These are phyloP conservation scores for Halictus quadricinctus DNA, from an alignment of 2,888 invertebrate species.

Conservation along the genomic window DNA sequence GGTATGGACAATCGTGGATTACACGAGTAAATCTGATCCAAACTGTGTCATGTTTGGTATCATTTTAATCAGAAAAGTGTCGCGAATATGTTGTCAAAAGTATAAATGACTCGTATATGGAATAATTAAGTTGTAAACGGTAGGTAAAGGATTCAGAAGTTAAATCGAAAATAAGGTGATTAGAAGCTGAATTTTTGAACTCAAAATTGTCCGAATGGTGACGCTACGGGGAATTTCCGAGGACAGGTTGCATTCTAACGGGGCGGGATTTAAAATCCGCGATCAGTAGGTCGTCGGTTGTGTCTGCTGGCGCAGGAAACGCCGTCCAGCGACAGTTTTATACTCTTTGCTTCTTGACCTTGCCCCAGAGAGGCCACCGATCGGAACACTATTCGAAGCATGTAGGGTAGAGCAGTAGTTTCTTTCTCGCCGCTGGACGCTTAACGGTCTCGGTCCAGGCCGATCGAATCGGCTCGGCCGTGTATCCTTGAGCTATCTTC, in stretches of 20 bases:
- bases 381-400: slow-evolving; percentile 64
- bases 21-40: too few relatives aligned
- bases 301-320: slow-evolving; percentile 47
- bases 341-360: slow-evolving; percentile 72
- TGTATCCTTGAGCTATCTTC: slow-evolving; percentile 58
- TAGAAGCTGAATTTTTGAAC: too few relatives aligned
- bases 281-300: slow-evolving; percentile 64
- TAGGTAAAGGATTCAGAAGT: too few relatives aligned
- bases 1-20: too few relatives aligned
- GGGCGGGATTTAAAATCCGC: slow-evolving; percentile 47
- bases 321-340: slow-evolving; percentile 67
- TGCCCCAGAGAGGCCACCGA: slow-evolving; percentile 71
- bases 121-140: too few relatives aligned
- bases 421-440: slow-evolving; percentile 59
- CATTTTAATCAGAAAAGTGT: too few relatives aligned
- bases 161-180: too few relatives aligned
- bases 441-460: slow-evolving; percentile 65
- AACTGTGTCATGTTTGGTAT: too few relatives aligned
- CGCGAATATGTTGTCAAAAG: too few relatives aligned
- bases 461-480: slow-evolving; percentile 57
- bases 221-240: not conserved
- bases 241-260: slow-evolving; percentile 1
- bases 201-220: not conserved
- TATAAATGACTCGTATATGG: too few relatives aligned
- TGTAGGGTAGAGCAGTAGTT: slow-evolving; percentile 63